These are phyloP conservation scores for Drosophila bocki DNA, from an alignment of 1,140 invertebrate genomes.

Conservation along the genomic window DNA sequence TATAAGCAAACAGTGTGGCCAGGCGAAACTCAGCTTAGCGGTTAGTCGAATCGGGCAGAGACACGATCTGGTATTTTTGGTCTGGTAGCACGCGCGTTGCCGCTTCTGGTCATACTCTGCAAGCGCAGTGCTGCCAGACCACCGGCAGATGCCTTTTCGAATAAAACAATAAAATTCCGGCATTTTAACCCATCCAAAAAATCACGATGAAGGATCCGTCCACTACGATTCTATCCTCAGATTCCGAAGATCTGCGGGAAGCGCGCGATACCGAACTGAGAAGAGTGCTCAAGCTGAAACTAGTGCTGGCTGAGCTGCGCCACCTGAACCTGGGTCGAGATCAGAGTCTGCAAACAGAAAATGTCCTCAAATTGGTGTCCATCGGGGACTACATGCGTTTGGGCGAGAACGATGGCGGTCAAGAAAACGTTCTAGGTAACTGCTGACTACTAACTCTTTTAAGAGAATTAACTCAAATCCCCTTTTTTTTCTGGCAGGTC, in stretches of 20 bases:
- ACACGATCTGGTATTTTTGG: no score
- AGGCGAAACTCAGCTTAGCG: no score
- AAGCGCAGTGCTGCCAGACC: not conserved
- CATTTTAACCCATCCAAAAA: not conserved
- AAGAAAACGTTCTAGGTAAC: slow-evolving; percentile 54
- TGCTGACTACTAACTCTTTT: not conserved
- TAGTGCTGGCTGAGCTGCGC: slow-evolving; percentile 47
- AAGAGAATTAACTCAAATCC: not conserved
- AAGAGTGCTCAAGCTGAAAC: slow-evolving; percentile 55
- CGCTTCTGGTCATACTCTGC: not conserved
- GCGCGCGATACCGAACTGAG: slow-evolving; percentile 43
- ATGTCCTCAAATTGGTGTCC: slow-evolving; percentile 47
- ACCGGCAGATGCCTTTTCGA: slow-evolving; percentile 11
- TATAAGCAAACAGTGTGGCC: no score
- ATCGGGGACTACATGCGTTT: slow-evolving; percentile 47
- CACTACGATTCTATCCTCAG: slow-evolving; percentile 31
- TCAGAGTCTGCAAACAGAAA: slow-evolving; percentile 38
- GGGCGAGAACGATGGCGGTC: slow-evolving; percentile 28
- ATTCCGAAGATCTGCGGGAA: slow-evolving; percentile 51
- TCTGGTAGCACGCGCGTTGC: no score
- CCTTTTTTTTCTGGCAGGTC: slow-evolving; percentile 16
- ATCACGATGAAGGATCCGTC: slow-evolving; percentile 43
- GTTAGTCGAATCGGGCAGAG: no score
- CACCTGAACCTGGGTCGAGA: slow-evolving; percentile 30
- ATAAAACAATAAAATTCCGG: slow-evolving; percentile 7